A percentile compares a stretch with the other conserved stretches of the same genome.
phyloP scores from a whole-genome alignment of 2,113 vertebrate species.

The Myotis davidii region DNA sequence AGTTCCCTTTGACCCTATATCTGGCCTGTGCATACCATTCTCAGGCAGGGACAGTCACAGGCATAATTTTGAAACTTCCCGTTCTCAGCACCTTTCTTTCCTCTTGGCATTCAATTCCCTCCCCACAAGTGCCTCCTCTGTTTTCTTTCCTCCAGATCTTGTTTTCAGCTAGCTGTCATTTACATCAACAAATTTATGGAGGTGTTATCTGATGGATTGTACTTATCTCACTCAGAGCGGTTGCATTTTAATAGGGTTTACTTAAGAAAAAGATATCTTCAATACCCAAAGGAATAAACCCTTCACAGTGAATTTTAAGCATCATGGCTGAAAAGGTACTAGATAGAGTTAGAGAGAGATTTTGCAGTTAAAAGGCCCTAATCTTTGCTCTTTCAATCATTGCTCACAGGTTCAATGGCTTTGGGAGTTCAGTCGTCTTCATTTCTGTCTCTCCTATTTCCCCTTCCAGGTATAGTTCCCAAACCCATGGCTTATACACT shows the following conservation, averaged over 20 bases:
- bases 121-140: background rate
- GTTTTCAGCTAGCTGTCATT: constrained; percentile 42
- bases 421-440: background rate
- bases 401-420: background rate
- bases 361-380: background rate
- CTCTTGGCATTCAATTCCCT: background rate
- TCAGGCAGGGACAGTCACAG: background rate
- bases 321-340: background rate
- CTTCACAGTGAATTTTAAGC: background rate
- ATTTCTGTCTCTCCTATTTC: background rate
- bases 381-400: background rate
- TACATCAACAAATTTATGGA: constrained; percentile 56
- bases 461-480: background rate
- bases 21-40: background rate
- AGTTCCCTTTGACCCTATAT: background rate
- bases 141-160: constrained; percentile 43
- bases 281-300: background rate
- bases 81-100: background rate
- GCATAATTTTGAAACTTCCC: background rate
- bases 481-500: background rate
- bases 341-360: background rate
- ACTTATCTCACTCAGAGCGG: constrained; percentile 1
- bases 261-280: background rate
- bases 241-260: constrained; percentile 34
- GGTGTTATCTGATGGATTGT: background rate